Conservation (phyloP, 2,797 vertebrate genomes). For the Centropyge bicolor region DNA sequence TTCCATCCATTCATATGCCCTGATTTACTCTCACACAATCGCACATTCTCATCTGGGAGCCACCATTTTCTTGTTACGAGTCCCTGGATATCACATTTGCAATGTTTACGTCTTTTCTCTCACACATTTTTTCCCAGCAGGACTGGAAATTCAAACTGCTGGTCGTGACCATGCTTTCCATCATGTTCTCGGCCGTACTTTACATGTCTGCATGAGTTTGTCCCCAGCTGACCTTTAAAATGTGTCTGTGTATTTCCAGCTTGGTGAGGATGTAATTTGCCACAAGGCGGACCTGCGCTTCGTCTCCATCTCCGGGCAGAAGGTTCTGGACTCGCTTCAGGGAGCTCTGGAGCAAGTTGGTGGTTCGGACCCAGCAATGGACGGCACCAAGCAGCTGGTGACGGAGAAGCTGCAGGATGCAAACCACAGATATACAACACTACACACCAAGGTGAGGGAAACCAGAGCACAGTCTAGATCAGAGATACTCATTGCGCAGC, state of each 20-base stretch:
- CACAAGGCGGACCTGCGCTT: slow-evolving; percentile 98
- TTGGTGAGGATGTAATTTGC: slow-evolving; percentile 94
- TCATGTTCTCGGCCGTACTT: not conserved
- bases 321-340: slow-evolving; percentile 90
- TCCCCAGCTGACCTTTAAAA: slow-evolving; percentile 6
- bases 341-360: slow-evolving; percentile 81
- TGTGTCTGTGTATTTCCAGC: slow-evolving; percentile 59
- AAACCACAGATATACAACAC: slow-evolving; percentile 88
- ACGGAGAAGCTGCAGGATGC: slow-evolving; percentile 90
- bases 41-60: slow-evolving; percentile 26
- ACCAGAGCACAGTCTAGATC: not conserved
- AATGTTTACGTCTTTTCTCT: slow-evolving; percentile 10
- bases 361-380: slow-evolving; percentile 76
- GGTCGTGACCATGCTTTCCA: slow-evolving; percentile 9
- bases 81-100: slow-evolving; percentile 25
- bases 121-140: slow-evolving; percentile 14
- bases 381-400: slow-evolving; percentile 86
- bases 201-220: not conserved
- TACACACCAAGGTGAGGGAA: slow-evolving; percentile 91
- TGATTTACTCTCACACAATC: slow-evolving; percentile 25
- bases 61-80: slow-evolving; percentile 12
- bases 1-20: slow-evolving; percentile 20
- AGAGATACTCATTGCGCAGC: too few species aligned
- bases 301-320: slow-evolving; percentile 96
- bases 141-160: not conserved